Evolutionary conservation across 2,113 vertebrate genomes (phyloP).

Genomic region (Gymnocephalus cernua): DNA sequence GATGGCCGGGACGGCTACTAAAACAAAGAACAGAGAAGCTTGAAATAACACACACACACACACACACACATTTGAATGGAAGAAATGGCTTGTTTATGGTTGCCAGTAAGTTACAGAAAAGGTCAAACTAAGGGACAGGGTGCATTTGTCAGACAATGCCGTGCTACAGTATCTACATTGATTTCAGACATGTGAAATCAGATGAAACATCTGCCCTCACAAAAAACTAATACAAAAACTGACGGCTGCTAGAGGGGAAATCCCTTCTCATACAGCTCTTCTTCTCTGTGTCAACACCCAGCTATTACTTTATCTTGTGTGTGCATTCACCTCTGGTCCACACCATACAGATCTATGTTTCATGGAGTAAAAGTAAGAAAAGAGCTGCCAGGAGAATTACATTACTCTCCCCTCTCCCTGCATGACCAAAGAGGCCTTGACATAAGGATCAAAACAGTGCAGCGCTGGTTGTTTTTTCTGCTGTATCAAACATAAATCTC

Average conservation of each 20-base stretch:
- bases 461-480: background rate
- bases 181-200: constrained; percentile 21
- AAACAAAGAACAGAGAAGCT: too few species aligned
- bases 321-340: constrained; percentile 29
- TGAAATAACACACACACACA: too few species aligned
- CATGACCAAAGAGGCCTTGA: background rate
- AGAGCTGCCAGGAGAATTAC: background rate
- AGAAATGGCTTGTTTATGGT: background rate
- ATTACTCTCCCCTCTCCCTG: background rate
- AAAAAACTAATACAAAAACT: background rate
- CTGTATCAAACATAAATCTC: background rate
- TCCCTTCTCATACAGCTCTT: constrained; percentile 3
- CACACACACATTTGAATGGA: background rate
- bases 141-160: background rate
- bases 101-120: background rate
- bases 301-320: constrained; percentile 14
- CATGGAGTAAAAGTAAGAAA: constrained; percentile 1
- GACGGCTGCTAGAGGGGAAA: background rate
- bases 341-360: constrained; percentile 22
- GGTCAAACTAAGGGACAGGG: background rate
- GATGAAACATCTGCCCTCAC: constrained; percentile 7
- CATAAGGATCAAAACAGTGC: constrained; percentile 2
- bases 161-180: background rate
- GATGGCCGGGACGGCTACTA: too few species aligned
- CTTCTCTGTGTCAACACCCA: constrained; percentile 1